These are phyloP conservation scores for Empidonax traillii DNA, from an alignment of 2,113 vertebrate genomes.

Conservation along the genomic window DNA sequence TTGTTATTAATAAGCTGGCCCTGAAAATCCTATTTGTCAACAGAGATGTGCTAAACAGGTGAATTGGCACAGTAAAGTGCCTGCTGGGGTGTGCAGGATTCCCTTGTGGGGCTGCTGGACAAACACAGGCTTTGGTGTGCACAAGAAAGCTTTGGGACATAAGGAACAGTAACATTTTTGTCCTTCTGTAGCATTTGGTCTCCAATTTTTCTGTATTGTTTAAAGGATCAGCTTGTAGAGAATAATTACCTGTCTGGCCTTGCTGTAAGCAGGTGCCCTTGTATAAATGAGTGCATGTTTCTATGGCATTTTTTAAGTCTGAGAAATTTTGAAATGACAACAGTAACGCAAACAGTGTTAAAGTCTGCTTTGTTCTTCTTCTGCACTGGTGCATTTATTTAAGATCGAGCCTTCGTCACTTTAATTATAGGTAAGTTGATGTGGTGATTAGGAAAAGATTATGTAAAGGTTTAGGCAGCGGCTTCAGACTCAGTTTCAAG, in stretches of 20 bases:
- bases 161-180: neutral
- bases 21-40: neutral
- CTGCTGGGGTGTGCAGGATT: neutral
- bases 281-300: neutral
- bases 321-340: neutral
- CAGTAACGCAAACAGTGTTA: neutral
- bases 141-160: rapidly evolving
- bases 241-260: neutral
- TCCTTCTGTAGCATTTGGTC: neutral
- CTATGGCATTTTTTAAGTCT: neutral
- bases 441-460: neutral
- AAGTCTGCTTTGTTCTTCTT: neutral
- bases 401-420: neutral
- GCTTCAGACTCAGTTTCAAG: neutral
- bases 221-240: neutral
- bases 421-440: neutral
- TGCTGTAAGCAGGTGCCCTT: neutral
- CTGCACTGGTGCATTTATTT: neutral
- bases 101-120: rapidly evolving
- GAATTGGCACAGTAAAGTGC: neutral
- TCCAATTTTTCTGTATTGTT: neutral
- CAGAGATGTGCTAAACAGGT: neutral
- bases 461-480: neutral
- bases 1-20: neutral
- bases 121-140: rapidly evolving